Conservation (phyloP, 2,113 vertebrate genomes). For the Grus americana region DNA sequence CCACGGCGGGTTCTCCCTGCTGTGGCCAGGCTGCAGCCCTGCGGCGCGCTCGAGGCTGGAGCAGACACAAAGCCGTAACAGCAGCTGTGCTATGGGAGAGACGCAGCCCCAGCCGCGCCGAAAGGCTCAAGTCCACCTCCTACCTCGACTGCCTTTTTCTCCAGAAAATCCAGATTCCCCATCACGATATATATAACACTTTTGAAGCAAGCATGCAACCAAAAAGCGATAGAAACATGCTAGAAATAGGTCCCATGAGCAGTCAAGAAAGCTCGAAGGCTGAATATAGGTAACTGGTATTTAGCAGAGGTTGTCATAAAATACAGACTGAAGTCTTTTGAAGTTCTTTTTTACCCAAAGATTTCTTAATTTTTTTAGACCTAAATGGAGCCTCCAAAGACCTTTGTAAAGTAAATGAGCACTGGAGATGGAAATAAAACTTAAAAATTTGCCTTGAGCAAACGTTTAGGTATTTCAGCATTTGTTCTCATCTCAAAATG, state of each 20-base stretch:
- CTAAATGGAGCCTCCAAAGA: background rate
- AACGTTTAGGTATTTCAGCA: background rate
- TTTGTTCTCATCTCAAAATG: background rate
- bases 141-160: background rate
- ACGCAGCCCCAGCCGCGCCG: rapidly evolving
- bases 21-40: background rate
- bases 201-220: background rate
- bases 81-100: background rate
- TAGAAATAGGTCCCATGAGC: background rate
- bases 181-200: background rate
- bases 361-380: background rate
- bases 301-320: background rate
- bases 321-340: background rate
- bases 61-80: background rate
- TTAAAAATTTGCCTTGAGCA: background rate
- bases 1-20: background rate
- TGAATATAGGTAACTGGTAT: rapidly evolving
- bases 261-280: background rate
- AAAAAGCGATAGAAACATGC: background rate
- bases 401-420: background rate
- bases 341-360: background rate
- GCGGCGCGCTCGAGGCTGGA: background rate
- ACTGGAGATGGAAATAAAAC: background rate
- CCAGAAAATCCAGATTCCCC: background rate
- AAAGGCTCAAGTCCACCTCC: background rate